A percentile compares a stretch with the other conserved stretches of the same genome.
These are phyloP conservation scores for Agonopterix heracliana DNA, from an alignment of 2,888 invertebrate genomes.

Conservation along the genomic window DNA sequence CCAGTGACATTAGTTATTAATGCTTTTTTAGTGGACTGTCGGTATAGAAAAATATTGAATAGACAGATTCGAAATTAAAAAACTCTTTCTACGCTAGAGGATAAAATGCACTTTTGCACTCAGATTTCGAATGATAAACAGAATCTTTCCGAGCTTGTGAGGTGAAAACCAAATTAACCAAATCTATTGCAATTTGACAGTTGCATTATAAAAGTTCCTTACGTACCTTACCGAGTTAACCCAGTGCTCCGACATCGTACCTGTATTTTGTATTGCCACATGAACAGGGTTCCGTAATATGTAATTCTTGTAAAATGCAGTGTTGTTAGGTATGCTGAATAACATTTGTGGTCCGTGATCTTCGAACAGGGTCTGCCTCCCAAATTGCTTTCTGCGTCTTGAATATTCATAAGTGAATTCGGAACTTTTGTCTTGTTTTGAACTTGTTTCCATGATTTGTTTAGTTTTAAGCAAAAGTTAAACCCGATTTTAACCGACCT, in stretches of 20 bases:
- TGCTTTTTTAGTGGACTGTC: too few relatives aligned
- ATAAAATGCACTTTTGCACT: too few relatives aligned
- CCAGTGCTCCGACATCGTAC: slow-evolving; percentile 78
- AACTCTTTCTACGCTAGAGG: too few relatives aligned
- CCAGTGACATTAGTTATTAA: too few relatives aligned
- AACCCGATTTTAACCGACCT: too few relatives aligned
- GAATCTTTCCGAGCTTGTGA: not conserved
- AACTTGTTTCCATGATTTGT: not conserved
- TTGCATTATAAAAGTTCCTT: not conserved
- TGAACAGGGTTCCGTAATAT: slow-evolving; percentile 79
- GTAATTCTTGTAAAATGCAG: slow-evolving; percentile 69
- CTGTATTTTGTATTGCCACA: slow-evolving; percentile 78
- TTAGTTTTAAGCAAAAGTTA: not conserved
- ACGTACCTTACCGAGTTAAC: slow-evolving; percentile 75
- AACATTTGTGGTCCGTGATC: slow-evolving; percentile 80
- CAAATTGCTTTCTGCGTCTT: slow-evolving; percentile 82
- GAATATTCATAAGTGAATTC: slow-evolving; percentile 75
- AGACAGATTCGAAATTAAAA: too few relatives aligned
- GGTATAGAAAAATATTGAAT: too few relatives aligned
- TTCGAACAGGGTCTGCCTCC: slow-evolving; percentile 81
- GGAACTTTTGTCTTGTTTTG: slow-evolving; percentile 45
- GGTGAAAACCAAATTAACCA: not conserved
- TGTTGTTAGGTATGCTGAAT: slow-evolving; percentile 79
- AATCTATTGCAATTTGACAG: not conserved
- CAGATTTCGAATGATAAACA: too few relatives aligned